Evolutionary conservation across 2,888 invertebrate genomes (phyloP), one percentile per base, ranked within the genome.

Genomic region (Prosapia bicincta): DNA sequence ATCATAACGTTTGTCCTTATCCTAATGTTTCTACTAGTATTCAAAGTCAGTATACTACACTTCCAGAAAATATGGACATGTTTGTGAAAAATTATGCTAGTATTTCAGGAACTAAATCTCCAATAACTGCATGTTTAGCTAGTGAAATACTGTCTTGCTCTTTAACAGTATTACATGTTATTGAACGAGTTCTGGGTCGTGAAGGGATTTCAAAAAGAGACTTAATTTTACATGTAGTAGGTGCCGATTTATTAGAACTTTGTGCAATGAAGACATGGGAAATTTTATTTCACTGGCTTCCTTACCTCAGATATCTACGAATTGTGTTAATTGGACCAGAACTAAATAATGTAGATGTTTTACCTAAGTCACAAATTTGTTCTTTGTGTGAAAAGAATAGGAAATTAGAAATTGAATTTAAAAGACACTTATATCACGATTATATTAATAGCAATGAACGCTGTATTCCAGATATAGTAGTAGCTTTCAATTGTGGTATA

Each of bases 361-460:
- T 54, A 20, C 54, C n/a, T 6, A 54, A 20, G 54, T 20, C 54
- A 20, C 54, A n/a, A 54, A 3, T 54, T 54, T 54, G 54, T 54
- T 54, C 54, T 54, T n/a, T 20, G 20, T 54, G 54, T 54, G 54
- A 54, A 20, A 20, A 54, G 20, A 54, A 20, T 54, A 54, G 20
- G 13, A 54, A 54, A 54, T 20, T 54, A 54, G 54, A 54, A 3
- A 54, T 54, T 20, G 54, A 54, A 20, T 54, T 54, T 54, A 54
- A 54, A 54, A n/a, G 20, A 20, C n/a, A 54, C 20, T 67, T 67
- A n/a, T 72, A 72, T 30, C 72, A 72, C 15, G 72, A 72, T 24
- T 72, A 72, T 72, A 25, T 67, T 9, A 25, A 6, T 13, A 72
- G 32, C 15, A 9, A n/a, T 28, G 30, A 28, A 24, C 67, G 66